phyloP scores from a whole-genome alignment of 2,888 invertebrate species.

The Chloroclystis v-ata region DNA sequence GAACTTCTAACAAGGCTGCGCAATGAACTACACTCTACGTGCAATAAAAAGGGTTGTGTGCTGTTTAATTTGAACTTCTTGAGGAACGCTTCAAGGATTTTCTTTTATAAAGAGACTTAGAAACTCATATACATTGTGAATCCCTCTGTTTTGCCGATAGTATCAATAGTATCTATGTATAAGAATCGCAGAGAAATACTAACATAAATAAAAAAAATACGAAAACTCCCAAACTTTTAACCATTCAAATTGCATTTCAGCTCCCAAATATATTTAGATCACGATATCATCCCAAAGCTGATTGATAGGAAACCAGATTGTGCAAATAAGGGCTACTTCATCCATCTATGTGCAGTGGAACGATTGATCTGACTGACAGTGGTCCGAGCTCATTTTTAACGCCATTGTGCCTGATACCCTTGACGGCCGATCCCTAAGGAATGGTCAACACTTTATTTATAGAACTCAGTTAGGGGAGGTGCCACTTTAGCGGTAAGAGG shows the following conservation, averaged over 20 bases:
- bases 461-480: constrained; percentile 29
- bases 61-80: constrained; percentile 10
- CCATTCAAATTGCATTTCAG: too few relatives aligned
- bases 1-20: constrained; percentile 27
- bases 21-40: constrained; percentile 12
- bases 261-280: neutral
- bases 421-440: constrained; percentile 41
- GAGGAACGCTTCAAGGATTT: neutral
- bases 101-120: too few relatives aligned
- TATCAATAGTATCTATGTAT: too few relatives aligned
- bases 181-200: too few relatives aligned
- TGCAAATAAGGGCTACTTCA: constrained; percentile 32
- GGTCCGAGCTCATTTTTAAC: constrained; percentile 70
- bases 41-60: constrained; percentile 15
- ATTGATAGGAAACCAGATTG: constrained; percentile 31
- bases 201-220: too few relatives aligned
- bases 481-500: constrained; percentile 11
- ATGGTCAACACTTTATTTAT: constrained; percentile 60
- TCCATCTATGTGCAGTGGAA: constrained; percentile 36
- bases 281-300: constrained; percentile 8
- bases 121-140: too few relatives aligned
- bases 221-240: too few relatives aligned
- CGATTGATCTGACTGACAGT: constrained; percentile 63
- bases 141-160: too few relatives aligned
- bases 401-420: constrained; percentile 53